phyloP scores from a whole-genome alignment of 2,888 invertebrate species.

The Tipula confusa region DNA sequence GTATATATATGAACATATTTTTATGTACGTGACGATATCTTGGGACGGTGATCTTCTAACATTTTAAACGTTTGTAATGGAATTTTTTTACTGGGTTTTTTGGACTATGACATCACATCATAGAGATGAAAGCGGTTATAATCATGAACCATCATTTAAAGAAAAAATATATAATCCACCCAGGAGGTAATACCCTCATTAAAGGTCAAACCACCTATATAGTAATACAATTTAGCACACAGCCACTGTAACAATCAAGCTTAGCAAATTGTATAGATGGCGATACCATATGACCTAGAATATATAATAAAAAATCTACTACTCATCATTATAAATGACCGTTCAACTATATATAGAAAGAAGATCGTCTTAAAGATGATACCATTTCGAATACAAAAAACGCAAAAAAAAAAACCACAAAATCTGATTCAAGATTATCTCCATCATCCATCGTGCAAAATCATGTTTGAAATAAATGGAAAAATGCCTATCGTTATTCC shows the following conservation, averaged over 20 bases:
- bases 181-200: not conserved
- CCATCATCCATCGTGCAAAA: not conserved
- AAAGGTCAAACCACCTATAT: not conserved
- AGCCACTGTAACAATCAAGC: not conserved
- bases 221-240: not conserved
- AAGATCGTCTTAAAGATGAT: not conserved
- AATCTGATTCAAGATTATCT: not conserved
- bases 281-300: not conserved
- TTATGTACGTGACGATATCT: not conserved
- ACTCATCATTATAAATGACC: constrained; percentile 25
- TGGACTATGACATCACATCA: not conserved
- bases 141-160: not conserved
- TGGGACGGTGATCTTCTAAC: not conserved
- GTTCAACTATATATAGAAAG: not conserved
- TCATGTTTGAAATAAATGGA: not conserved
- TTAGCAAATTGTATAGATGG: not conserved
- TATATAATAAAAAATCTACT: not conserved
- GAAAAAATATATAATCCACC: not conserved
- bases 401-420: not conserved
- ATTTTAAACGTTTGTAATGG: not conserved
- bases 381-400: not conserved
- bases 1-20: not conserved
- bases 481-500: constrained; percentile 20
- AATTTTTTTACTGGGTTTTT: not conserved
- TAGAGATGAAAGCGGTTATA: not conserved